A percentile compares a stretch with the other conserved stretches of the same genome.
Conservation (phyloP, 2,797 vertebrate species). For the Acrocephalus scirpaceus region DNA sequence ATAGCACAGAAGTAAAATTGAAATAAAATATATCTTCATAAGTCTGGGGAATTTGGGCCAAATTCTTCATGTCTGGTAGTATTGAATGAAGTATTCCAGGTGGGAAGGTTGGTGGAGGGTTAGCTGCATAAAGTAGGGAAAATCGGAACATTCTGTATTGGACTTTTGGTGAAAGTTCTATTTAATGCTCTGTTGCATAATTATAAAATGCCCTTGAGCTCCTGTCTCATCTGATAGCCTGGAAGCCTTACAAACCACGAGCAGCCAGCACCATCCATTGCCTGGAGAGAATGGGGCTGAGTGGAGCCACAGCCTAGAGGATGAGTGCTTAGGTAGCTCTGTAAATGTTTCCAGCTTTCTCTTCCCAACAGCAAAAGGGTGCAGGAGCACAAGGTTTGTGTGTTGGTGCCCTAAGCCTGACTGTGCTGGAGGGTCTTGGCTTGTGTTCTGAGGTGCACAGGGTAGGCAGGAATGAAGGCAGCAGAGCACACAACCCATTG, state of each 20-base stretch:
- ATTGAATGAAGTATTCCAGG: neutral
- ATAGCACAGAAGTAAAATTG: neutral
- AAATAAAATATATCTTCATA: constrained; percentile 7
- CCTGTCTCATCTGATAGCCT: constrained; percentile 28
- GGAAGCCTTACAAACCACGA: neutral
- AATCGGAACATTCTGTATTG: neutral
- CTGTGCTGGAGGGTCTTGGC: neutral
- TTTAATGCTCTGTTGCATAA: constrained; percentile 2
- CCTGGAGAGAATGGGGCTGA: constrained; percentile 16
- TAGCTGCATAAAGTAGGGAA: neutral
- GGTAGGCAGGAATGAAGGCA: neutral
- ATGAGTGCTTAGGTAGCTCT: constrained; percentile 29
- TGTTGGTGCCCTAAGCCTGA: neutral
- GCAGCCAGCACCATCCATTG: constrained; percentile 37
- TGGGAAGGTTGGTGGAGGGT: neutral
- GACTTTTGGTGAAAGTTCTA: constrained; percentile 2
- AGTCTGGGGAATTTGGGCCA: neutral
- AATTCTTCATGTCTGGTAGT: neutral
- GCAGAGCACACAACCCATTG: neutral
- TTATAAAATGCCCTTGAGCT: neutral
- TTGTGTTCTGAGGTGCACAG: neutral
- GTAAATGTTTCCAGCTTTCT: neutral
- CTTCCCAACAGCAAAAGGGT: neutral
- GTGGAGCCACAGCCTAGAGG: neutral
- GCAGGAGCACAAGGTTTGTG: neutral